Evolutionary conservation across 2,113 vertebrate genomes (phyloP), one percentile per base, ranked within the genome.

Genomic region (Ciconia stormi): DNA sequence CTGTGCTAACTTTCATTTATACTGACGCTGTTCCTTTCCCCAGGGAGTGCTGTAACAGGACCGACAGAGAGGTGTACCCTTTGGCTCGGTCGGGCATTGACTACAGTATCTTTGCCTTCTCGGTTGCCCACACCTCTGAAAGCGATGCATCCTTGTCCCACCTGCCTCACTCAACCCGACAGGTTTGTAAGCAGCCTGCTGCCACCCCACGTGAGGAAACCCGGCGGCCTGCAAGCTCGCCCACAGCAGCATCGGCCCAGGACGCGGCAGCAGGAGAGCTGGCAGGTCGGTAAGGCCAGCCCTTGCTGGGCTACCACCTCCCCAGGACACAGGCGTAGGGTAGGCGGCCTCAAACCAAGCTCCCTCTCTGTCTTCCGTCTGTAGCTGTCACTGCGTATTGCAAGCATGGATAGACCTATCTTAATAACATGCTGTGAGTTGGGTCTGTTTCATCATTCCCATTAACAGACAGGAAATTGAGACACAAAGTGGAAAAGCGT

Each of bases 241-340:
- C 47, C 15, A 4, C 8, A 0, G 16, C 1, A 9, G 29, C 29
- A 12, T 2, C 5, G 1, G 30, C 55, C 61, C 29, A 7, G 52
- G 38, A 27, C 4, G 13, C 0, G 0, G 77, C 16, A 4, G 59
- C 82, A 55, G 69, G 26, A 59, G 38, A 16, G 66, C 74, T 7
- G 70, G 58, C 79, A 19, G 34, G 2, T 26, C 3, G 0, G 47
- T 3, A 11, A 17, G 46, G 53, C 46, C 80, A 56, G 38, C 1
- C 52, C 46, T 32, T 2, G 42, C 66, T 22, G 42, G 78, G 56
- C 77, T 11, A 19, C 38, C 2, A 0, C 5, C 26, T 32, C 12
- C 40, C 61, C 27, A 13, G 62, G 67, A 40, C 25, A 7, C 7
- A 0, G 26, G 63, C 8, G 0, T 1, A 23, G 61, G 26, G 34